Base-by-base conservation (phyloP, 2,888 invertebrate species). In the Pheosia gnoma region DNA sequence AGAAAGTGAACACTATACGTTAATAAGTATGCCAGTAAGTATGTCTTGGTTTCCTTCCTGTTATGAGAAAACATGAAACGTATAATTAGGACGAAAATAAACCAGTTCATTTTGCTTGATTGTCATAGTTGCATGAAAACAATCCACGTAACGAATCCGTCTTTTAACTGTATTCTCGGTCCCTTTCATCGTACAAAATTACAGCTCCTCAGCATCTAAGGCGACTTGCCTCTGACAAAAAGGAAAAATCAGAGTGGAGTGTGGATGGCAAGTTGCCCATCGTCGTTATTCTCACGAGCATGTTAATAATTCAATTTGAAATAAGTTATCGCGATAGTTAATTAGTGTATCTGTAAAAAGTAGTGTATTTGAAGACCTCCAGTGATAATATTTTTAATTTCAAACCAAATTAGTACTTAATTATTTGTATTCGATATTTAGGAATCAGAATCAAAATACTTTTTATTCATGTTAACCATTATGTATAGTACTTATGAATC, bases 241-340 rank as follows among this genome's bases (percentile, higher is more conserved):
- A 59, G 57, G 69, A 71, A 63, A 68, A 62, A 60, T 66, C 45
- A 59, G 54, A 62, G 71, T 39, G 7, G 39, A 39, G 39, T 39
- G 66, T 72, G 45, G 69, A 70, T 73, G 74, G 73, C 71, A 74
- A 69, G 66, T 51, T 71, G 72, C 73, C 69, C 67, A 61, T 56
- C 59, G 59, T 43, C 25, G 25, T 58, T 5, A 62, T 69, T 73
- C 73, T 60, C 71, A 74, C 67, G 72, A 65, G 61, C 72, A 74
- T 73, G 74, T 66, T 71, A 72, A 67, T 60, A 63, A 72, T 72
- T 67, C 11, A 59, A 68, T 72, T 60, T 56, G 59, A 68, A 70
- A 72, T 74, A 75, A 63, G 59, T 10, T 58, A 43, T 7, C 47
- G n/a, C 5, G 25, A 49, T 43, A 57, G 49, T 72, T 67, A 71